These are phyloP conservation scores for Alviniconcha marisindica DNA, from an alignment of 1,140 invertebrate species.

Conservation along the genomic window DNA sequence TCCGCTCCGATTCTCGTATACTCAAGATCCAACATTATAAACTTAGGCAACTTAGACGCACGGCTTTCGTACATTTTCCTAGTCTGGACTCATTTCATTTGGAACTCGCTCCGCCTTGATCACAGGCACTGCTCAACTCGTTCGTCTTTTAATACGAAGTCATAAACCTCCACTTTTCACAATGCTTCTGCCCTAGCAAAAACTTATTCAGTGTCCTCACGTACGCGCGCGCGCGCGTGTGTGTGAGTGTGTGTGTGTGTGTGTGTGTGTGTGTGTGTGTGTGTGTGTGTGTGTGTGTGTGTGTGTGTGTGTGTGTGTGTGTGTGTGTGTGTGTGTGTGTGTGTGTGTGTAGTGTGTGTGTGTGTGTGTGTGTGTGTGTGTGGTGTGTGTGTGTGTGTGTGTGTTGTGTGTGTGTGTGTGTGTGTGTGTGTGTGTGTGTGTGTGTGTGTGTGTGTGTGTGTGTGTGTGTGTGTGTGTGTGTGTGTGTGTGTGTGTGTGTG, in stretches of 20 bases:
- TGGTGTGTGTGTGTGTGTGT: neutral
- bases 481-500: slow-evolving; percentile 21
- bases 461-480: neutral
- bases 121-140: too few relatives aligned
- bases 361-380: neutral
- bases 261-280: slow-evolving; percentile 13
- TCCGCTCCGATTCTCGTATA: neutral
- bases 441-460: neutral
- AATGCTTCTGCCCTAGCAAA: too few relatives aligned
- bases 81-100: too few relatives aligned
- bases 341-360: neutral
- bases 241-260: slow-evolving; percentile 19
- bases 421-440: slow-evolving; percentile 16
- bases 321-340: slow-evolving; percentile 8
- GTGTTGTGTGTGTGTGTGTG: slow-evolving; percentile 18
- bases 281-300: slow-evolving; percentile 6
- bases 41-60: too few relatives aligned
- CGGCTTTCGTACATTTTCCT: too few relatives aligned
- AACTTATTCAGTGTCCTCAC: too few relatives aligned
- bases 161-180: too few relatives aligned
- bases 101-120: too few relatives aligned
- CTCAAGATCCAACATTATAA: neutral
- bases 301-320: neutral
- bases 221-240: slow-evolving; percentile 16
- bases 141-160: too few relatives aligned